These are phyloP conservation scores for Kuschelorhynchus macadamiae DNA, from an alignment of 2,888 invertebrate genomes.

Conservation along the genomic window DNA sequence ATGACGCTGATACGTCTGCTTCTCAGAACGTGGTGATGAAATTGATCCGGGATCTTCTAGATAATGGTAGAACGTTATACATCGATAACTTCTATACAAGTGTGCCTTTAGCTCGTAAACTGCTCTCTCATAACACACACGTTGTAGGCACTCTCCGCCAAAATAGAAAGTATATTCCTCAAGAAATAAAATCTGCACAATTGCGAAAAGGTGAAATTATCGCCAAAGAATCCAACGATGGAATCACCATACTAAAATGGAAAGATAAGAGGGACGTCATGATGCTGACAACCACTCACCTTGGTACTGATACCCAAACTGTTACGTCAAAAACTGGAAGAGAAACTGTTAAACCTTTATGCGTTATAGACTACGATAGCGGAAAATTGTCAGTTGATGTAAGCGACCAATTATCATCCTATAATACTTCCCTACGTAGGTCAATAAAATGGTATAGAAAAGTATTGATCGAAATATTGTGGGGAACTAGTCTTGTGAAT, in stretches of 20 bases:
- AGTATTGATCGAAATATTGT: slow-evolving; percentile 13
- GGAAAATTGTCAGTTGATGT: slow-evolving; percentile 4
- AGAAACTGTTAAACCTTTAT: slow-evolving; percentile 8
- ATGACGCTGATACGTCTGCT: too few relatives aligned
- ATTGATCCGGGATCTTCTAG: too few relatives aligned
- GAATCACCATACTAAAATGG: slow-evolving; percentile 22
- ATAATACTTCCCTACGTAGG: slow-evolving; percentile 12
- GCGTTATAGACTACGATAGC: slow-evolving; percentile 8
- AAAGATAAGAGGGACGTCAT: slow-evolving; percentile 20
- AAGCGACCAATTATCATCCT: not conserved
- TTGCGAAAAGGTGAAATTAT: not conserved
- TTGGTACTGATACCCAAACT: slow-evolving; percentile 17
- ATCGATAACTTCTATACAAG: too few relatives aligned
- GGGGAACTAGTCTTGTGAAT: slow-evolving; percentile 1
- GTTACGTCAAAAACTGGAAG: slow-evolving; percentile 10
- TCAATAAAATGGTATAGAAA: slow-evolving; percentile 15
- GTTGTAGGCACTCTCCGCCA: too few relatives aligned
- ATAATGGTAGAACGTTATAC: too few relatives aligned
- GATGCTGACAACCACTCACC: slow-evolving; percentile 20
- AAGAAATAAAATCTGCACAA: too few relatives aligned
- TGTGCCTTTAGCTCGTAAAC: too few relatives aligned
- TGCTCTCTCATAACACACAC: too few relatives aligned
- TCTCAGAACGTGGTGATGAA: too few relatives aligned
- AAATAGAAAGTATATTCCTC: too few relatives aligned
- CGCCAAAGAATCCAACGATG: slow-evolving; percentile 16